A percentile compares a stretch with the other conserved stretches of the same genome.
Conservation (phyloP, 2,113 vertebrate genomes). For the Menidia beryllina region DNA sequence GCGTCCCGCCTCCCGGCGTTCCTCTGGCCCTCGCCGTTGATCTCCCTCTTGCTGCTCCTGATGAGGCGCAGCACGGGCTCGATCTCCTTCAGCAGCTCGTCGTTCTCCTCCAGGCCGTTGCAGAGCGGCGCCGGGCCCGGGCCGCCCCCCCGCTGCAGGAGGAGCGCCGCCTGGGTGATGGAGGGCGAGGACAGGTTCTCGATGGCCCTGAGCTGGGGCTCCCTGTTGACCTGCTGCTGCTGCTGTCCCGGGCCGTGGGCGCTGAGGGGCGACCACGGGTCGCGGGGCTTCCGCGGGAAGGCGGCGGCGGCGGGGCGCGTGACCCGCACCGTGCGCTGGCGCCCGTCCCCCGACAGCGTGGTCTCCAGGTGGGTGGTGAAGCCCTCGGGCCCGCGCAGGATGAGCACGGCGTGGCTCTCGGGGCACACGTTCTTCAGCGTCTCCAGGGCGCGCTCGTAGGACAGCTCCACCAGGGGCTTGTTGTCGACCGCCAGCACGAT, state of each 20-base stretch:
- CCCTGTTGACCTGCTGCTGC: conserved; percentile 81
- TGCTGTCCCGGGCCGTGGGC: conserved; percentile 58
- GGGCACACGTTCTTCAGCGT: conserved; percentile 90
- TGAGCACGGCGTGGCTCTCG: conserved; percentile 94
- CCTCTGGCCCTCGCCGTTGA: conserved; percentile 82
- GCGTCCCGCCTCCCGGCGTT: conserved; percentile 85
- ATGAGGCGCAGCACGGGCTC: conserved; percentile 92
- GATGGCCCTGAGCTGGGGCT: conserved; percentile 79
- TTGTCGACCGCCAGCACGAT: conserved; percentile 95
- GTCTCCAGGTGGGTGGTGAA: conserved; percentile 98
- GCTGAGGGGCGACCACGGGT: conserved; percentile 81
- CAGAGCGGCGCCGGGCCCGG: conserved; percentile 74
- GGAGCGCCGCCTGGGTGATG: conserved; percentile 68
- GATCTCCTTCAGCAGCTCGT: conserved; percentile 92
- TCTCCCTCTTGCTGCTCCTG: conserved; percentile 82
- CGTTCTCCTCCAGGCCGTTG: conserved; percentile 86
- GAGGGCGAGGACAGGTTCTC: conserved; percentile 82
- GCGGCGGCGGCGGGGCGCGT: conserved; percentile 87
- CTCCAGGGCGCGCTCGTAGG: conserved; percentile 91
- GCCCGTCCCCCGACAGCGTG: conserved; percentile 91
- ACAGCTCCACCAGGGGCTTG: conserved; percentile 92
- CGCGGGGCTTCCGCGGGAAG: conserved; percentile 74
- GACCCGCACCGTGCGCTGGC: conserved; percentile 90
- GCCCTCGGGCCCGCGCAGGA: conserved; percentile 94
- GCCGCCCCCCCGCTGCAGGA: conserved; percentile 67